A percentile compares a stretch with the other conserved stretches of the same genome.
These are phyloP conservation scores for Amblyjoppa proteus DNA, from an alignment of 2,888 invertebrate genomes.

Conservation along the genomic window DNA sequence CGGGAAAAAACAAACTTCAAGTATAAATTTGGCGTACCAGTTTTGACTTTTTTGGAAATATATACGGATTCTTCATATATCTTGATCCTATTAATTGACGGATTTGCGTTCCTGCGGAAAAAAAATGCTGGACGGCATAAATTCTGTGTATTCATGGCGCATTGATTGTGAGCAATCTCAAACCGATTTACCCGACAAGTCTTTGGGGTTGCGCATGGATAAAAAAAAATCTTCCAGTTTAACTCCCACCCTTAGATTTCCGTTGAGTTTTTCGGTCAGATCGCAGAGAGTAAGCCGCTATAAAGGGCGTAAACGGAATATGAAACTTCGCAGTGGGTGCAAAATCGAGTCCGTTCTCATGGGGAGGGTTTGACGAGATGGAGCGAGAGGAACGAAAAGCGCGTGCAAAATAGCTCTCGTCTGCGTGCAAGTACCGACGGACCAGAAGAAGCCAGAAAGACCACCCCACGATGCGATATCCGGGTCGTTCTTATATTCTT, in stretches of 20 bases:
- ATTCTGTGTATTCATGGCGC: not conserved
- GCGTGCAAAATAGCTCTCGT: conserved; percentile 41
- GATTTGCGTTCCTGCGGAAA: not conserved
- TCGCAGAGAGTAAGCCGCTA: not conserved
- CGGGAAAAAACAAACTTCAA: too few relatives aligned
- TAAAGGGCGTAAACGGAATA: conserved; percentile 17
- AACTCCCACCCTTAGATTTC: not conserved
- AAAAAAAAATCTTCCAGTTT: not conserved
- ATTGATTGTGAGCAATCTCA: not conserved
- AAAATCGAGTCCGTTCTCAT: conserved; percentile 32
- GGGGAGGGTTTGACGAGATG: conserved; percentile 15
- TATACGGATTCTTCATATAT: not conserved
- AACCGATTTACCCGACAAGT: not conserved
- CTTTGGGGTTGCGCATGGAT: not conserved
- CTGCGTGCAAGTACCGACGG: conserved; percentile 36
- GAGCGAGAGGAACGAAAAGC: conserved; percentile 15
- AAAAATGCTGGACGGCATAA: not conserved
- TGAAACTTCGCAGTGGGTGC: conserved; percentile 20
- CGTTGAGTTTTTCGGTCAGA: conserved; percentile 30
- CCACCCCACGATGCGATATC: conserved; percentile 43
- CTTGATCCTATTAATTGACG: not conserved
- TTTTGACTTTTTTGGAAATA: too few relatives aligned
- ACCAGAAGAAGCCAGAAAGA: conserved; percentile 34
- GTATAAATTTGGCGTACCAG: too few relatives aligned
- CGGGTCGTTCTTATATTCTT: conserved; percentile 46